Base-by-base conservation (phyloP, 1,140 invertebrate species). In the Zophobas morio region DNA sequence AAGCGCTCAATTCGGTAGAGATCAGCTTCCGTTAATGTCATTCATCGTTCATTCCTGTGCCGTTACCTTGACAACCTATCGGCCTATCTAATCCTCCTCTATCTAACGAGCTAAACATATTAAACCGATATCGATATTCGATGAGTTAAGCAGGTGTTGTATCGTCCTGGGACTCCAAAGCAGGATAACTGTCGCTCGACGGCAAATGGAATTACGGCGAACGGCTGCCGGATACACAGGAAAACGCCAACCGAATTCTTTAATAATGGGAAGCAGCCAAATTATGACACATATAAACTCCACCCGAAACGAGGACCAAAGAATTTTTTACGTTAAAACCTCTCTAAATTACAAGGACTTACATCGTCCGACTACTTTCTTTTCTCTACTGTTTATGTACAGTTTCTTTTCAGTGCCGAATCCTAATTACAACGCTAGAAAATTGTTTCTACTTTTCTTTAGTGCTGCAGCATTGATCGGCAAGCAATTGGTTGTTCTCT, bases 1-100 rank as follows among this genome's bases (percentile, higher is more conserved):
- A 82, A 81, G 80, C 81, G 81, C 63, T 66, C 80, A 78, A 79
- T 81, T 80, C 78, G 76, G 72, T 80, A 75, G 78, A 81, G 77
- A 80, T 81, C 77, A 76, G 80, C 81, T 81, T 81, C 80, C 80
- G 78, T 70, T 76, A 76, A 75, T 75, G 57, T 76, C 46, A 76
- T 76, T 70, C 75, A 60, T 53, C 57, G 75, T 53, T 76, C 63
- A 71, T 76, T 76, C 75, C 46, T 71, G 75, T 70, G 75, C 75
- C 75, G 60, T 76, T 66, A 76, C 75, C 75, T 76, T 70, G 75
- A 76, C 75, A 76, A 76, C 75, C 75, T 56, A 75, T 75, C 57
- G 49, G 46, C 71, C 71, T 73, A 73, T 47, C 71, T 73, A 73
- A 73, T 73, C 71, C 49, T 56, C 54, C 71, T 51, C 46, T 73